Evolutionary conservation across 2,888 invertebrate genomes (phyloP).

Genomic region (Atrina japonica): DNA sequence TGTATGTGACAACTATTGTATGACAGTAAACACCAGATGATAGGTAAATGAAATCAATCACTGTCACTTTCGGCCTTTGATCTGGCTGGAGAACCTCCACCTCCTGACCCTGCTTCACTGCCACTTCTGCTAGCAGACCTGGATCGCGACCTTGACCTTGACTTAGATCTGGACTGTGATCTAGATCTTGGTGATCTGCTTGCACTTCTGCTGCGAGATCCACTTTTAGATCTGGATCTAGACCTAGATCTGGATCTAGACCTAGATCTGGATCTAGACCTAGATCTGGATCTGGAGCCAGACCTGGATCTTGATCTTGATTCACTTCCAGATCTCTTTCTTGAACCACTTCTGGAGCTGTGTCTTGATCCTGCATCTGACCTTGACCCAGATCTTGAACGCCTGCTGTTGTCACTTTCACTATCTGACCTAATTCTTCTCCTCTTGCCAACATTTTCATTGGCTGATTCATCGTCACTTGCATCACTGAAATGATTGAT

Average conservation of each 20-base stretch:
- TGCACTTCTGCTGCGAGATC: conserved; percentile 44
- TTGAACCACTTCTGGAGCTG: conserved; percentile 76
- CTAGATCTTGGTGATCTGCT: conserved; percentile 43
- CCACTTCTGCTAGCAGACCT: conserved; percentile 35
- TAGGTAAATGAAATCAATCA: no score
- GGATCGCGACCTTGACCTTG: conserved; percentile 45
- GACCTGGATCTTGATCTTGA: conserved; percentile 44
- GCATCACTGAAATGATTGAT: conserved; percentile 40
- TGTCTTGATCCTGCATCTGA: conserved; percentile 70
- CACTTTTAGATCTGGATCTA: conserved; percentile 46
- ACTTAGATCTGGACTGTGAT: conserved; percentile 43
- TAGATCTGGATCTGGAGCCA: conserved; percentile 58
- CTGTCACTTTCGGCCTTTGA: conserved; percentile 31
- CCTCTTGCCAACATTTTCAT: conserved; percentile 69
- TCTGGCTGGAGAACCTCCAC: conserved; percentile 49
- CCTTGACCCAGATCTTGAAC: conserved; percentile 59
- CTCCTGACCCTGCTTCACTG: conserved; percentile 47
- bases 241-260: conserved; percentile 51
- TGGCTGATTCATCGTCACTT: conserved; percentile 65
- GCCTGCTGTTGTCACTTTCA: conserved; percentile 69
- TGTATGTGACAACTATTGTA: no score
- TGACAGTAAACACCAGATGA: no score
- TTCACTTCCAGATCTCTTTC: conserved; percentile 55
- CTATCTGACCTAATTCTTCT: conserved; percentile 76
- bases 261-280: conserved; percentile 48